Conservation (phyloP, 1,140 invertebrate genomes). For the Rhopalosiphum maidis region DNA sequence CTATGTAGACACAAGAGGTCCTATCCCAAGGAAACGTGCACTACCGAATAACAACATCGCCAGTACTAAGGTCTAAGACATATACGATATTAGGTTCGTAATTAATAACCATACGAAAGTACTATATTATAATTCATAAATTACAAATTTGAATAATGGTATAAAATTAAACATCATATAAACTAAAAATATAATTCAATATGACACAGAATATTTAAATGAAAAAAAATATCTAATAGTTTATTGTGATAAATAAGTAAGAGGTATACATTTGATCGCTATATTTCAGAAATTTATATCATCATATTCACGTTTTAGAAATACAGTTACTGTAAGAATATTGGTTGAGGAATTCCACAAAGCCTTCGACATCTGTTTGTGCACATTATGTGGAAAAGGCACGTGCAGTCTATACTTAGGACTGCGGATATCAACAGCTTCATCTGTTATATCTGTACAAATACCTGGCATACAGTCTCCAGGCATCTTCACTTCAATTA, state of each 20-base stretch:
- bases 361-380: slow-evolving; percentile 80
- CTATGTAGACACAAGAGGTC: no score
- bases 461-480: slow-evolving; percentile 72
- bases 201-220: not conserved
- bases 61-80: no score
- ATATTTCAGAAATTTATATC: slow-evolving; percentile 60
- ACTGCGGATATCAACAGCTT: slow-evolving; percentile 72
- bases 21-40: no score
- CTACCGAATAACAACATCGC: no score
- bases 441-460: slow-evolving; percentile 74
- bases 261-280: not conserved
- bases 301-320: slow-evolving; percentile 60
- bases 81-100: no score
- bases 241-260: not conserved
- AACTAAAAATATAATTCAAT: not conserved
- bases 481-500: slow-evolving; percentile 76
- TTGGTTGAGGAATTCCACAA: slow-evolving; percentile 76
- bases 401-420: slow-evolving; percentile 74
- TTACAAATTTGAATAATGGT: no score
- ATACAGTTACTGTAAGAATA: slow-evolving; percentile 64
- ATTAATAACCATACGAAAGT: no score
- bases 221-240: not conserved
- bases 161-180: no score
- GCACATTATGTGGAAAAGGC: slow-evolving; percentile 78
- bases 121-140: no score